Evolutionary conservation across 2,797 vertebrate genomes (phyloP).

Genomic region (Anabacerthia variegaticeps): DNA sequence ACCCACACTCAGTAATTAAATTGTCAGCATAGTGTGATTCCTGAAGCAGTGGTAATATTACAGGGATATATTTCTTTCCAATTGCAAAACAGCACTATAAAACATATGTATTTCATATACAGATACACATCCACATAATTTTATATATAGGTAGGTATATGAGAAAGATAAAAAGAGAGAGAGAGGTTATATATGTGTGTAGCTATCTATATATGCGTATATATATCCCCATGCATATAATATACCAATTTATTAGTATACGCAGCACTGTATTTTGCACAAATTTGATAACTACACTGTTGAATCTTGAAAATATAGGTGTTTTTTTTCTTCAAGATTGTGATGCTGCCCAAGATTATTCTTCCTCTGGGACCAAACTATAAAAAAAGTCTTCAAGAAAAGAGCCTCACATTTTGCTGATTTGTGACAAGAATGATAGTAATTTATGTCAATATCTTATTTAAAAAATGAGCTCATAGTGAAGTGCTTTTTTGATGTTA

Average conservation of each 20-base stretch:
- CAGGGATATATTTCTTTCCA: not conserved
- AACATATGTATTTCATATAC: not conserved
- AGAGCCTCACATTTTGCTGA: not conserved
- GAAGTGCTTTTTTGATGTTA: not conserved
- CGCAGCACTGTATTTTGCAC: not conserved
- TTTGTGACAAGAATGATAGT: not conserved
- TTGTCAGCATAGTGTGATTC: not conserved
- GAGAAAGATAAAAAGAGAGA: not conserved
- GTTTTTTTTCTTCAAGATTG: rapidly evolving
- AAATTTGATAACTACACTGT: not conserved
- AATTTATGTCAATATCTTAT: not conserved
- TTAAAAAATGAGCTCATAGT: not conserved
- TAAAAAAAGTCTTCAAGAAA: not conserved
- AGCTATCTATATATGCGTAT: rapidly evolving
- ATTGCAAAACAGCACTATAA: not conserved
- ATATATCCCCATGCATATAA: no score
- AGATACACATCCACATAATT: not conserved
- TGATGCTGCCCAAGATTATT: not conserved
- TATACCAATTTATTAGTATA: not conserved
- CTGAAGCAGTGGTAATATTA: not conserved
- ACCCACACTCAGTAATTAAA: not conserved
- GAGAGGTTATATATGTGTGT: not conserved
- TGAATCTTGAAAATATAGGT: not conserved
- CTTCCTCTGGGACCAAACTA: not conserved
- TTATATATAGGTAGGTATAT: not conserved